Evolutionary conservation across 2,888 invertebrate genomes (phyloP), one percentile per base, ranked within the genome.

Genomic region (Oxytorus armatus): DNA sequence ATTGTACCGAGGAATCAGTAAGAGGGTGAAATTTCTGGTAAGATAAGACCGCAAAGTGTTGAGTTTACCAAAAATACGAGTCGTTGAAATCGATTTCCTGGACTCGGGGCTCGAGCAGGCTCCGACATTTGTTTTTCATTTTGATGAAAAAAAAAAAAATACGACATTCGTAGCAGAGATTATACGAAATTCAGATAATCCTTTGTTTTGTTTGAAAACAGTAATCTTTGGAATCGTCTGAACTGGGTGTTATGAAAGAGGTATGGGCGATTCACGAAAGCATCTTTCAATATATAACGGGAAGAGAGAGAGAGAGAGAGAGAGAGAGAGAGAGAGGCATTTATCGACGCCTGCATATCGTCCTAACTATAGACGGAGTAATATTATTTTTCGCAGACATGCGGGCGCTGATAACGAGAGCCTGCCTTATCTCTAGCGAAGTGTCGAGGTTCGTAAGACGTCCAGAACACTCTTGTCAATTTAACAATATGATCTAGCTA

Each of bases 331-430:
- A 42, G 1, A 42, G 3, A 36, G 11, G n/a, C 21, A 49, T 16
- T 29, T 21, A 47, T 36, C 36, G 23, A 36, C 23, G 44, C 53
- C 65, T 57, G 39, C 59, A 49, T 59, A 75, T 63, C 61, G 11
- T 61, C 8, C 59, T 75, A 68, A 68, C 49, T 68, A 42, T 29
- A 42, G 51, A 14, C 47, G 55, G 57, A 59, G 59, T 14, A 51
- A 59, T 39, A 68, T 68, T 51, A 68, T 75, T 68, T 75, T 59
- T 61, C 39, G 68, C 59, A 75, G 75, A 68, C 75, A 75, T 75
- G 39, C 68, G 68, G 75, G 66, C 68, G 59, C 49, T 68, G 75
- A 75, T 75, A 68, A 59, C 59, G 47, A 25, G 33, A 25, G 33
- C 25, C n/a, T 65, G 36, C 21, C 49, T 68, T 68, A 68, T 75